Evolutionary conservation across 2,113 vertebrate species (phyloP), one percentile per base, ranked within the genome.

Genomic region (Nyctibius bracteatus): DNA sequence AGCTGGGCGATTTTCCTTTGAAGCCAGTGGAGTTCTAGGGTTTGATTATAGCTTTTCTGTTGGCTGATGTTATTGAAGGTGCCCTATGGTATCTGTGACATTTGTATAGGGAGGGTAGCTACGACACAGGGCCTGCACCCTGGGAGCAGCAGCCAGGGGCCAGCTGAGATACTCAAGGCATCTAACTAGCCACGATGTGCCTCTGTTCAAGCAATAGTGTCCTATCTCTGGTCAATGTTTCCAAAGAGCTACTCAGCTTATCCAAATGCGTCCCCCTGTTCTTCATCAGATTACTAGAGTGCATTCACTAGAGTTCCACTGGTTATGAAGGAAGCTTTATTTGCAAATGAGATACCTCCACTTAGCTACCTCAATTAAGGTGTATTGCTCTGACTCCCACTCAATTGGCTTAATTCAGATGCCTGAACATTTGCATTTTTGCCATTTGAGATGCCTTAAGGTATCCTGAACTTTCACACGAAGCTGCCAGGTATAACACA

Each of bases 261-360:
- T 62, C 67, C 63, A 80, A 62, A 88, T 4, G 24, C n/a, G 59
- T 1, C 17, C 16, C 17, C 10, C 9, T 33, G 3, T 13, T 59
- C 52, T 72, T 57, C 41, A 66, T 62, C 54, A 70, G 23, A 88
- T 66, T 58, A 55, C 61, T 37, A 14, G 57, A 41, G 21, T 63
- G 57, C 43, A 35, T 55, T 67, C 79, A 47, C 44, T 49, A 28
- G n/a, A 77, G 77, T 82, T 92, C 47, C 79, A 73, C 39, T n/a
- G 33, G 35, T 72, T 77, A 86, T 41, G 66, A 75, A 74, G 52
- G 80, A 78, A 87, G 55, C 10, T 74, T 58, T 62, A 59, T 71
- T 90, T 82, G 88, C 82, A 92, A 81, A 88, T 80, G n/a, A 86
- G 57, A 51, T n/a, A 20, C 21, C n/a, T 92, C n/a, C 79, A 88